Evolutionary conservation across 2,888 invertebrate species (phyloP).

Genomic region (Sarcophaga carnaria): DNA sequence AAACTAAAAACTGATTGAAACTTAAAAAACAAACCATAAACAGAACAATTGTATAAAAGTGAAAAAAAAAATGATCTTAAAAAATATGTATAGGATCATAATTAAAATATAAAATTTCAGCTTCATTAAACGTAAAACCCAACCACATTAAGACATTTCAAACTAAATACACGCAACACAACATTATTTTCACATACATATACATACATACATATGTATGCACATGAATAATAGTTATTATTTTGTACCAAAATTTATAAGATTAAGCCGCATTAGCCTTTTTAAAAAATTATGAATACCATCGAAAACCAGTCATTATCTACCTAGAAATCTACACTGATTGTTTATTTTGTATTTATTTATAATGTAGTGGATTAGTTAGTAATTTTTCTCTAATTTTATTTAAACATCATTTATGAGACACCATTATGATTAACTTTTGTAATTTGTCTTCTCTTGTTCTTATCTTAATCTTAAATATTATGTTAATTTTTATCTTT

Average conservation of each 20-base stretch:
- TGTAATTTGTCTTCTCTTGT: too few species aligned
- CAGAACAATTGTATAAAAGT: constrained; percentile 70
- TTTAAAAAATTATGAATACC: constrained; percentile 53
- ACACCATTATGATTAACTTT: too few species aligned
- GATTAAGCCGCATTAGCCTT: constrained; percentile 62
- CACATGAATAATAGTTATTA: constrained; percentile 1
- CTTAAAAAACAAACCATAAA: constrained; percentile 54
- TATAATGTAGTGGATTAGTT: background rate
- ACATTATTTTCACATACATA: background rate
- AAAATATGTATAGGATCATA: constrained; percentile 56
- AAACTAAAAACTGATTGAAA: constrained; percentile 72
- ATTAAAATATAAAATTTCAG: constrained; percentile 45
- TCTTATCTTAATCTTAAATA: too few species aligned
- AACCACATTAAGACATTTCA: constrained; percentile 6
- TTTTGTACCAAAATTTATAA: constrained; percentile 33
- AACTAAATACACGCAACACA: background rate
- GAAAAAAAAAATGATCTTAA: constrained; percentile 44
- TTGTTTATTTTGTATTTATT: background rate
- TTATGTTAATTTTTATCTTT: too few species aligned
- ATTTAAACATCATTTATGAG: background rate
- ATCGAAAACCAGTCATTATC: constrained; percentile 7
- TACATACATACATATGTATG: constrained; percentile 5
- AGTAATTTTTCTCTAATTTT: background rate
- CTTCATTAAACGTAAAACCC: constrained; percentile 24
- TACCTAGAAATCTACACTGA: constrained; percentile 7